phyloP scores from a whole-genome alignment of 1,140 invertebrate genomes.

The Lethrus apterus region DNA sequence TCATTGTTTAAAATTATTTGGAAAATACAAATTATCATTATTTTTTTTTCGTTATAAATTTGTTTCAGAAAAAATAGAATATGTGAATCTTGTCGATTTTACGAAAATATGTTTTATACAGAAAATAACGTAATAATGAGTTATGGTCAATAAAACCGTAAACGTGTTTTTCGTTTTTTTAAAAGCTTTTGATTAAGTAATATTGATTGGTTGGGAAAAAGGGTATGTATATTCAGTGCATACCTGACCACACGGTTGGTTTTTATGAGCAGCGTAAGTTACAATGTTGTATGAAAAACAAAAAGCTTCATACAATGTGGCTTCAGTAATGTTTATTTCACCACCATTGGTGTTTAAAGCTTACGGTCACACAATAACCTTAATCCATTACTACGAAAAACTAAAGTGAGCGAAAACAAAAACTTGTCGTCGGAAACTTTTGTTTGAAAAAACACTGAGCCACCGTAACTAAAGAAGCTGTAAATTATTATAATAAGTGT shows the following conservation, averaged over 20 bases:
- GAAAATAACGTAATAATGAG: too few species aligned
- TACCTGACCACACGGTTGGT: too few species aligned
- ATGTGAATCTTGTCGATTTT: too few species aligned
- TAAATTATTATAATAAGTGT: slow-evolving; percentile 24
- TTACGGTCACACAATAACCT: slow-evolving; percentile 24
- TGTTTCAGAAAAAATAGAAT: too few species aligned
- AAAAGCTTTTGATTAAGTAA: slow-evolving; percentile 5
- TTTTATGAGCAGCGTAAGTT: too few species aligned
- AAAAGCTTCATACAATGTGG: slow-evolving; percentile 22
- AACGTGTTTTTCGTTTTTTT: too few species aligned
- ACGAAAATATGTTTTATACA: too few species aligned
- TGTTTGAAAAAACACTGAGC: slow-evolving; percentile 18
- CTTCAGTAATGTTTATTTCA: slow-evolving; percentile 17
- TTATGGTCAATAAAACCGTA: too few species aligned
- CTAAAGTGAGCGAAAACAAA: slow-evolving; percentile 24
- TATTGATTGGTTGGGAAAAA: slow-evolving; percentile 4
- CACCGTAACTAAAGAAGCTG: slow-evolving; percentile 18
- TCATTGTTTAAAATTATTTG: too few species aligned
- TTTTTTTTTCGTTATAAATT: too few species aligned
- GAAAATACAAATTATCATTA: too few species aligned
- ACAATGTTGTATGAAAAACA: slow-evolving; percentile 20
- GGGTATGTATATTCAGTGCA: too few species aligned
- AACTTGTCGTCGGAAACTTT: slow-evolving; percentile 22
- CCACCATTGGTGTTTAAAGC: slow-evolving; percentile 11
- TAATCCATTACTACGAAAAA: slow-evolving; percentile 27